Base-by-base conservation (phyloP, 2,797 vertebrate species). In the Hippocampus kuda region DNA sequence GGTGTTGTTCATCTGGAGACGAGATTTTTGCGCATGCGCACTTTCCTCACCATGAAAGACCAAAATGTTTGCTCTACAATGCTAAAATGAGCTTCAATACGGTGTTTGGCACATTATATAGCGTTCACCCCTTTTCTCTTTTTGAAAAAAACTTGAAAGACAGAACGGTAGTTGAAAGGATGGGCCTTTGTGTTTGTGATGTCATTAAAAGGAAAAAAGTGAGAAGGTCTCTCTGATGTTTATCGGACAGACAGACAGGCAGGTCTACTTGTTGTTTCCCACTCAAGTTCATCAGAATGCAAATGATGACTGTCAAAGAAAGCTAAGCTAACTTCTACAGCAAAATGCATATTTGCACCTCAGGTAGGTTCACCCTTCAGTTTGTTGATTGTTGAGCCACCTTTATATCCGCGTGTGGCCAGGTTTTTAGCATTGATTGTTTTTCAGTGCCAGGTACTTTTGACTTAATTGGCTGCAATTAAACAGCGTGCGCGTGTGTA, bases 1-100 rank as follows among this genome's bases (percentile, higher is more conserved):
- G 76, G 80, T 73, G 79, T 63, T 65, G n/a, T 64, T 67, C 22
- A 63, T 75, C 66, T 72, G 30, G 22, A 56, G 64, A 20, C 61
- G 51, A n/a, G 59, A 65, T 72, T 61, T 22, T 8, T 6, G 72
- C 77, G 74, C 73, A 54, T 79, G 74, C 69, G 56, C 77, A 42
- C 0, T 71, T 2, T 22, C 9, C 56, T 9, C 13, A 1, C 12
- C 24, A 38, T 65, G 22, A 46, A 27, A 51, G 1, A 8, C 34
- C 16, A 9, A 46, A 26, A 18, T 3, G 15, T 26, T 26, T 27
- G n/a, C 24, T 24, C 24, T 18, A 30, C 44, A 18, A 20, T 48
- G 63, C 13, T 65, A 49, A 65, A 48, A 27, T 6, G 18, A 48
- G 3, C 41, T 22, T n/a, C 38, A 1, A 38, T 38, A 38, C 34